phyloP scores from a whole-genome alignment of 1,140 invertebrate genomes.

The Hirudo medicinalis region DNA sequence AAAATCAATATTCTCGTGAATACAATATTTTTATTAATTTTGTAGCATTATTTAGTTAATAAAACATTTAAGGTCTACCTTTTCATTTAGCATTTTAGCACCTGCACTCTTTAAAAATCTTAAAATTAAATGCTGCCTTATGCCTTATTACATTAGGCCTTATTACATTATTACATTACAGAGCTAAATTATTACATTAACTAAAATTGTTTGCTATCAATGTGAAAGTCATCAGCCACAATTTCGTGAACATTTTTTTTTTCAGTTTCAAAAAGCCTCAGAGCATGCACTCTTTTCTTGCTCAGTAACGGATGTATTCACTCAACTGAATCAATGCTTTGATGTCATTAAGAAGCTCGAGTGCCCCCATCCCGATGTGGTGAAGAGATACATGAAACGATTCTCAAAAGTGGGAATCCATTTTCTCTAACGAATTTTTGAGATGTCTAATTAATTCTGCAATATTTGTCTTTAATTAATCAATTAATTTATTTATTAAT shows the following conservation, averaged over 20 bases:
- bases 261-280: slow-evolving; percentile 93
- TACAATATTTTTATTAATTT: neutral
- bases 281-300: slow-evolving; percentile 97
- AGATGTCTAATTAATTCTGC: neutral
- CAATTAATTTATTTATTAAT: neutral
- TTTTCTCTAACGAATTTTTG: neutral
- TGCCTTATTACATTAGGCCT: too few relatives aligned
- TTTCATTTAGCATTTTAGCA: too few relatives aligned
- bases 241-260: slow-evolving; percentile 28
- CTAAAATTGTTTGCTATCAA: neutral
- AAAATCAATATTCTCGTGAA: slow-evolving; percentile 1
- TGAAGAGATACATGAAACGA: slow-evolving; percentile 65
- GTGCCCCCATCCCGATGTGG: slow-evolving; percentile 84
- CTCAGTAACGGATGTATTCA: slow-evolving; percentile 99
- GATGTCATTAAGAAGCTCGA: slow-evolving; percentile 97
- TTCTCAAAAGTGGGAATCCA: slow-evolving; percentile 35
- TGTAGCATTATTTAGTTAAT: too few relatives aligned
- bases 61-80: too few relatives aligned
- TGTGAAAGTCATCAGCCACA: neutral
- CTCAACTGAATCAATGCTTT: slow-evolving; percentile 96
- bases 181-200: too few relatives aligned
- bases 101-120: too few relatives aligned
- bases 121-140: too few relatives aligned
- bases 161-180: slow-evolving; percentile 19
- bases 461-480: slow-evolving; percentile 3